phyloP scores from a whole-genome alignment of 2,888 invertebrate genomes.

The Panzeria rudis region DNA sequence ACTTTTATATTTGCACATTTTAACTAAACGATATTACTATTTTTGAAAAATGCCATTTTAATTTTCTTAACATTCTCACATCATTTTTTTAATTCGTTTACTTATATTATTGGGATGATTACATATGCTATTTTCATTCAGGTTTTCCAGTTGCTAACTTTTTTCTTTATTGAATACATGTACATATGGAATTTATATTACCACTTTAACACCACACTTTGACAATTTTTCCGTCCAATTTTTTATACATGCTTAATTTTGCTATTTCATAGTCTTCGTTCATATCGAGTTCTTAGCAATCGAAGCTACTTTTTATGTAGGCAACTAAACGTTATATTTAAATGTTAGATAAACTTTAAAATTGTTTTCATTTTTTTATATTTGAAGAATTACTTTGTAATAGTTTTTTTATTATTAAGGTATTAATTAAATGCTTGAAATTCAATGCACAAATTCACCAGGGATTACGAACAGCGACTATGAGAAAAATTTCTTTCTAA shows the following conservation, averaged over 20 bases:
- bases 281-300: constrained; percentile 29
- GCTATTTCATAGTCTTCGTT: constrained; percentile 50
- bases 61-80: background rate
- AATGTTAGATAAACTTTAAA: background rate
- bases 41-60: constrained; percentile 1
- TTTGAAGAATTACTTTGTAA: constrained; percentile 30
- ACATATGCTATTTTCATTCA: constrained; percentile 55
- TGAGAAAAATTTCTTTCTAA: constrained; percentile 56
- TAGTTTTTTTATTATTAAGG: constrained; percentile 55
- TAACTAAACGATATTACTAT: background rate
- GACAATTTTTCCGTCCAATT: constrained; percentile 16
- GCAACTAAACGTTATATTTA: background rate
- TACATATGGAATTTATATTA: constrained; percentile 51
- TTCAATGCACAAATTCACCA: constrained; percentile 72
- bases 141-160: constrained; percentile 40
- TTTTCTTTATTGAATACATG: constrained; percentile 33
- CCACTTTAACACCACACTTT: constrained; percentile 42
- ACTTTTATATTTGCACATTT: constrained; percentile 15
- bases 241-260: constrained; percentile 63
- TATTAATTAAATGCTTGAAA: constrained; percentile 67
- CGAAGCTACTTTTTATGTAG: constrained; percentile 9
- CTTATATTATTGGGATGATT: background rate
- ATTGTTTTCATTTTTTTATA: constrained; percentile 26
- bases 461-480: constrained; percentile 59
- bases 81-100: background rate